These are phyloP conservation scores for Poecilia latipinna DNA, from an alignment of 2,113 vertebrate species.

Conservation along the genomic window DNA sequence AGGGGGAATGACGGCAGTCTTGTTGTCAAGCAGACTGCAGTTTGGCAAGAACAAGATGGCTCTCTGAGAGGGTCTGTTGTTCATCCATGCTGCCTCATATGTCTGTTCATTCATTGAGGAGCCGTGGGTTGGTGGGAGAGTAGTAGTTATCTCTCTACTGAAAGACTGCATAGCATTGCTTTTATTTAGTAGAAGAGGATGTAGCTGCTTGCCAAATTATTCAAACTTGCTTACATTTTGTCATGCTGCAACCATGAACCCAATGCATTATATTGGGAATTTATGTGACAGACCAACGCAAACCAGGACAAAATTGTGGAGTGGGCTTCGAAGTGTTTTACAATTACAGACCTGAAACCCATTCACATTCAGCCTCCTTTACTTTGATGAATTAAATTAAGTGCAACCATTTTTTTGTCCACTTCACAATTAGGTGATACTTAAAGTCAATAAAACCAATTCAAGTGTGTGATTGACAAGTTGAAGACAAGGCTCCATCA, in stretches of 20 bases:
- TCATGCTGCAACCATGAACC: not conserved
- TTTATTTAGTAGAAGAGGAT: too few relatives aligned
- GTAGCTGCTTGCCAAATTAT: not conserved
- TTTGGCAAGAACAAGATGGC: constrained; percentile 59
- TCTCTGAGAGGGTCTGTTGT: constrained; percentile 56
- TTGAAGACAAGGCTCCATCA: too few relatives aligned
- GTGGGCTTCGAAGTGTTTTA: too few relatives aligned
- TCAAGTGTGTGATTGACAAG: too few relatives aligned
- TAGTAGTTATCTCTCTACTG: constrained; percentile 20
- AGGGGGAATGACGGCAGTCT: constrained; percentile 35
- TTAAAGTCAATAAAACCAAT: too few relatives aligned
- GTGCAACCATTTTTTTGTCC: too few relatives aligned
- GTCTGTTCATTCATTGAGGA: constrained; percentile 47
- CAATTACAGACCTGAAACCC: too few relatives aligned
- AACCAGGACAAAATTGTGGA: not conserved
- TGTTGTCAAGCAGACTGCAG: constrained; percentile 56
- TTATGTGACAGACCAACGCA: not conserved
- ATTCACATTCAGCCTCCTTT: too few relatives aligned
- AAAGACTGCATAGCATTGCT: not conserved
- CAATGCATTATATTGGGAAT: too few relatives aligned
- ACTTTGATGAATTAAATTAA: too few relatives aligned
- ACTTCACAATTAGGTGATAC: too few relatives aligned
- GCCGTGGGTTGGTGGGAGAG: constrained; percentile 25
- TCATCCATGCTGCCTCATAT: constrained; percentile 31
- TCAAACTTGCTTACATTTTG: not conserved